Conservation (phyloP, 2,888 invertebrate genomes). For the Malacosoma neustria region DNA sequence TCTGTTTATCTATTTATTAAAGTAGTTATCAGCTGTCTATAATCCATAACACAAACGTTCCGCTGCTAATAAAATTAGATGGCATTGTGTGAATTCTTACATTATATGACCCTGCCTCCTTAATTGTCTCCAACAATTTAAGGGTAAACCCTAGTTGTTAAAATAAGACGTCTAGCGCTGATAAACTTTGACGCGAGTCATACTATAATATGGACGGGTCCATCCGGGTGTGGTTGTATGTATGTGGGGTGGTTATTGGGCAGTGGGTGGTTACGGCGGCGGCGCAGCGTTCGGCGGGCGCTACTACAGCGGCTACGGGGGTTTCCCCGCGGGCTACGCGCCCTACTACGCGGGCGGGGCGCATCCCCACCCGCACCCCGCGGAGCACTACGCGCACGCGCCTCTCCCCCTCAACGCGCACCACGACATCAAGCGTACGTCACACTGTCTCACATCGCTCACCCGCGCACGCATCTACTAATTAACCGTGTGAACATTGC, state of each 20-base stretch:
- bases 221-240: constrained; percentile 1
- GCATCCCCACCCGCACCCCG: constrained; percentile 21
- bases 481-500: too few species aligned
- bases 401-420: constrained; percentile 17
- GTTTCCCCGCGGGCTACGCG: constrained; percentile 33
- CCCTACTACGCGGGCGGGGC: constrained; percentile 27
- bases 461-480: too few species aligned
- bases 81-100: too few species aligned
- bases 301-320: constrained; percentile 52
- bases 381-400: constrained; percentile 14
- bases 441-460: background rate
- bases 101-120: too few species aligned
- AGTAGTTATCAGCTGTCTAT: too few species aligned
- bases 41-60: too few species aligned
- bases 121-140: too few species aligned
- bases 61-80: too few species aligned
- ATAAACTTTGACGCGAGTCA: too few species aligned
- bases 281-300: constrained; percentile 48
- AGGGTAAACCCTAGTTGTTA: too few species aligned
- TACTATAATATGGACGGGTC: background rate
- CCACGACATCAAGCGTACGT: constrained; percentile 51
- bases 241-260: constrained; percentile 2
- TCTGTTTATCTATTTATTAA: too few species aligned
- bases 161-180: too few species aligned
- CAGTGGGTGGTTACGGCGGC: constrained; percentile 46